Evolutionary conservation across 2,888 invertebrate genomes (phyloP).

Genomic region (Tipula confusa): DNA sequence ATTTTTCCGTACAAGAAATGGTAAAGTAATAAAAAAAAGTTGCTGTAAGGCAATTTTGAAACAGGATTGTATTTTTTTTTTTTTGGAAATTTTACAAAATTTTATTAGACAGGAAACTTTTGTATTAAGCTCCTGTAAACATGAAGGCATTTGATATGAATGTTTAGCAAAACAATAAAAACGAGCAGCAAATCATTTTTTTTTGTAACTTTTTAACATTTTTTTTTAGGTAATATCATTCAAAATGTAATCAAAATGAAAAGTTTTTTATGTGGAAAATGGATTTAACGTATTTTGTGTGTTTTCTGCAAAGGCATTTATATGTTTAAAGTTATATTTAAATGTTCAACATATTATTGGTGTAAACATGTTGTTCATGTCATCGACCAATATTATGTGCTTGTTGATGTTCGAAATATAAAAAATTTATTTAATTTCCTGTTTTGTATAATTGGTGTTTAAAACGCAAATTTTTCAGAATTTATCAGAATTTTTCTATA

Average conservation of each 20-base stretch:
- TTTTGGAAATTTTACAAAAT: background rate
- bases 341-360: too few relatives aligned
- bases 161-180: background rate
- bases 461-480: too few relatives aligned
- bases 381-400: too few relatives aligned
- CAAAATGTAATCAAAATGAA: background rate
- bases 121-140: too few relatives aligned
- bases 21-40: background rate
- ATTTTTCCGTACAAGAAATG: background rate
- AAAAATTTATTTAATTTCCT: too few relatives aligned
- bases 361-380: too few relatives aligned
- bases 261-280: background rate
- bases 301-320: too few relatives aligned
- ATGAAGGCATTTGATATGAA: background rate
- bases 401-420: too few relatives aligned
- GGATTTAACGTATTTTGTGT: background rate
- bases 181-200: background rate
- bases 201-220: background rate
- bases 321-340: too few relatives aligned
- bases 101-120: background rate
- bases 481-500: too few relatives aligned
- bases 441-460: too few relatives aligned
- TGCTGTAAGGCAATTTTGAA: background rate
- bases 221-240: conserved; percentile 6
- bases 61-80: background rate